Evolutionary conservation across 2,888 invertebrate species (phyloP), one percentile per base, ranked within the genome.

Genomic region (Agrotis ipsilon): DNA sequence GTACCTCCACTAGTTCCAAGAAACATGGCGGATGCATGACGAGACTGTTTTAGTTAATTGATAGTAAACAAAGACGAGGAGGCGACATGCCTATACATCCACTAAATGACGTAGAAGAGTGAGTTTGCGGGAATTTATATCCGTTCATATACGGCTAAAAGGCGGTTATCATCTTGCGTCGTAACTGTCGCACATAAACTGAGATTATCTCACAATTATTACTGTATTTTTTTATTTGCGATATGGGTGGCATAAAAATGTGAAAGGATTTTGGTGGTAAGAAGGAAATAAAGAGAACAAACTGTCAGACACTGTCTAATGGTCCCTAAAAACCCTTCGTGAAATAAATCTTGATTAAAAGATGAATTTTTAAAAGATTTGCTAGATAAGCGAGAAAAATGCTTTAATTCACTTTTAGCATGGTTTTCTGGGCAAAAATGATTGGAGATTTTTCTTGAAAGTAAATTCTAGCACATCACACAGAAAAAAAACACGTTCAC

Each of bases 61-160:
- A 49, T 69, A 49, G 64, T 75, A 75, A 78, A 78, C 64, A 80
- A 64, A 62, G 76, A 75, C 69, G 24, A n/a, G 49, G 11, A 69
- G 58, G 69, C 61, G 64, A 80, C 76, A 65, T 49, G 7, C 7
- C 6, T 7, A 57, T 61, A 51, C 52, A 49, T 75, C 51, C 24
- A 7, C 24, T 54, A n/a, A 63, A 55, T 65, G 62, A 48, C 60
- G 68, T 27, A 51, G 19, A 70, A 48, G 27, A 43, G 32, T 62
- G 65, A 77, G 43, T 73, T 62, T 19, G 32, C 60, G 48, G 27
- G 59, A 73, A 70, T 77, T 67, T 77, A 77, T 72, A 61, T 49
- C 24, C 45, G 6, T 61, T 48, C 48, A 63, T 52, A 54, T 54
- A n/a, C 65, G 27, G 49, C 32, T 81, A 69, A 76, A 73, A 55